These are phyloP conservation scores for Sebastes diaconus DNA, from an alignment of 2,797 vertebrate genomes.

Conservation along the genomic window DNA sequence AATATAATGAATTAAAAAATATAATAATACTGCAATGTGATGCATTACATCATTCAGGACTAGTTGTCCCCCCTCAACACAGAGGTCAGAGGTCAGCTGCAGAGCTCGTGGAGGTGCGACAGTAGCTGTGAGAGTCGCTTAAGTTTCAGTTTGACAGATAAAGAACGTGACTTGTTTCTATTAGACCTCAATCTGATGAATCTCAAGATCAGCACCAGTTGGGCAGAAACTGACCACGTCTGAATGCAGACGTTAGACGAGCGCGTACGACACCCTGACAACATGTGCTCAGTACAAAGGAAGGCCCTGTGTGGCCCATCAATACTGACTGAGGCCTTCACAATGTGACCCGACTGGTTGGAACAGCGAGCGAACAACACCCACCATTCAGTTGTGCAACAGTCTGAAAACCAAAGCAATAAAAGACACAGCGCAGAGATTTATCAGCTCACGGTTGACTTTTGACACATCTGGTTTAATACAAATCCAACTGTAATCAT, in stretches of 20 bases:
- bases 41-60: background rate
- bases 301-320: conserved; percentile 6
- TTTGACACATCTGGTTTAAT: too few species aligned
- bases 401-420: conserved; percentile 33
- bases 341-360: conserved; percentile 70
- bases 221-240: conserved; percentile 18
- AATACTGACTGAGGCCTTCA: background rate
- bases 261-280: background rate
- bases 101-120: background rate
- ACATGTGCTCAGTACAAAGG: conserved; percentile 36
- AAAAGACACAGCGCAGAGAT: conserved; percentile 9
- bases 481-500: background rate
- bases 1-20: background rate
- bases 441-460: background rate
- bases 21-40: background rate
- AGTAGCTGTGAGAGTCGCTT: background rate
- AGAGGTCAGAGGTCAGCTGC: conserved; percentile 16
- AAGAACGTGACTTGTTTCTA: background rate
- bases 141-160: background rate
- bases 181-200: background rate
- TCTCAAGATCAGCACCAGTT: background rate
- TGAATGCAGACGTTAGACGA: background rate
- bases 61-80: background rate
- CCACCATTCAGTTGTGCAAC: conserved; percentile 62
- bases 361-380: conserved; percentile 39